Percentiles rank a stretch among this genome's conserved stretches.
phyloP scores from a whole-genome alignment of 2,888 invertebrate species.

The Branchellion lobata region DNA sequence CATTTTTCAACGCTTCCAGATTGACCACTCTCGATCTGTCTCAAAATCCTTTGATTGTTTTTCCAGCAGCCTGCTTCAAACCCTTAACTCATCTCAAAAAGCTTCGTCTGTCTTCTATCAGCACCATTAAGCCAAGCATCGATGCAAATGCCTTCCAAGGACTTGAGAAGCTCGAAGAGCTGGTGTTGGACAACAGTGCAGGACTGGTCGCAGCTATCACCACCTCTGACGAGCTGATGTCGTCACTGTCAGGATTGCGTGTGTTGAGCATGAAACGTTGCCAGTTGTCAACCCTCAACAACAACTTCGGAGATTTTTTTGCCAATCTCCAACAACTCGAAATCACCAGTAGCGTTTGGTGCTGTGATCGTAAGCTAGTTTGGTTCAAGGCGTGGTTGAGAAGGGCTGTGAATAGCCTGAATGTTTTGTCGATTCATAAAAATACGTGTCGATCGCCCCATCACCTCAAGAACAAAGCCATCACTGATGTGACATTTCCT shows the following conservation, averaged over 20 bases:
- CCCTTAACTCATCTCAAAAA: slow-evolving; percentile 43
- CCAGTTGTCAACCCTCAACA: slow-evolving; percentile 44
- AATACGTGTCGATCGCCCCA: slow-evolving; percentile 48
- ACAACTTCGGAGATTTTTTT: slow-evolving; percentile 47
- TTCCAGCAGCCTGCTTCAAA: slow-evolving; percentile 42
- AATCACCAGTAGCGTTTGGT: slow-evolving; percentile 50
- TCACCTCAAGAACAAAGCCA: slow-evolving; percentile 34
- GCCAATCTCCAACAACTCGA: slow-evolving; percentile 47
- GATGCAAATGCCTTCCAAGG: slow-evolving; percentile 48
- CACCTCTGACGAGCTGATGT: slow-evolving; percentile 39
- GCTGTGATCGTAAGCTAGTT: slow-evolving; percentile 49
- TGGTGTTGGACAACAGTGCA: slow-evolving; percentile 51
- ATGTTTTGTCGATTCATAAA: slow-evolving; percentile 39
- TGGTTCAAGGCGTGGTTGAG: slow-evolving; percentile 51
- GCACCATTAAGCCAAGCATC: slow-evolving; percentile 38
- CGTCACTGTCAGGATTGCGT: slow-evolving; percentile 39
- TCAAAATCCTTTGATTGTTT: slow-evolving; percentile 45
- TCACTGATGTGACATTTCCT: slow-evolving; percentile 39
- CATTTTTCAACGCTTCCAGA: slow-evolving; percentile 33
- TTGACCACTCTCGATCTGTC: slow-evolving; percentile 47
- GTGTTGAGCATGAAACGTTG: slow-evolving; percentile 49
- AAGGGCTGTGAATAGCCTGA: slow-evolving; percentile 21
- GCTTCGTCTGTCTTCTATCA: slow-evolving; percentile 45
- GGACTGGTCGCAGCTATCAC: slow-evolving; percentile 45
- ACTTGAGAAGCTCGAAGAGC: slow-evolving; percentile 45